Conservation (phyloP, 2,113 vertebrate species). For the Poicephalus gulielmi region DNA sequence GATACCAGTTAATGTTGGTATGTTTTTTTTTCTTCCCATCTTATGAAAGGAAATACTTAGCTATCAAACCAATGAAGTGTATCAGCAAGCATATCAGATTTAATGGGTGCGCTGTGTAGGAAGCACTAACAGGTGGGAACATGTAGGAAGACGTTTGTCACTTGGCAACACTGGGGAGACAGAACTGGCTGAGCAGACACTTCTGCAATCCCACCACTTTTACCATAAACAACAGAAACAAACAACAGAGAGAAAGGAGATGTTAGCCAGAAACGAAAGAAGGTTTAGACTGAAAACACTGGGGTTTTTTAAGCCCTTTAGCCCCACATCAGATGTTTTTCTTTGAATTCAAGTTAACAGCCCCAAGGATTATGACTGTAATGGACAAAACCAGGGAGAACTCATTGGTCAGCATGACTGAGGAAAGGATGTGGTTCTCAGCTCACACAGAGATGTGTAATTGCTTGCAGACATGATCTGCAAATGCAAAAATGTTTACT, state of each 20-base stretch:
- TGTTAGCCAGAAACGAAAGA: not conserved
- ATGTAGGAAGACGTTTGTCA: not conserved
- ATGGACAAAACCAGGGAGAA: not conserved
- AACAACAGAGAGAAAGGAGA: not conserved
- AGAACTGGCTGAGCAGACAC: not conserved
- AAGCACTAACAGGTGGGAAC: not conserved
- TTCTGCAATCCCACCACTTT: not conserved
- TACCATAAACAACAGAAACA: not conserved
- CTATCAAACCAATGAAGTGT: not conserved
- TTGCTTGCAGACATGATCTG: not conserved
- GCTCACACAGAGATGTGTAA: not conserved
- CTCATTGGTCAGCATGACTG: not conserved
- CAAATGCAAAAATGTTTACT: not conserved
- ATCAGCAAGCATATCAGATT: not conserved
- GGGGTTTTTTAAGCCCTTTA: not conserved
- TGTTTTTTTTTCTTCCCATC: accelerated
- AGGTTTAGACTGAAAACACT: not conserved
- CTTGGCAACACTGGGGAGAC: not conserved
- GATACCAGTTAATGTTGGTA: not conserved
- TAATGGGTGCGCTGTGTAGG: not conserved
- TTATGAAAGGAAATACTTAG: not conserved
- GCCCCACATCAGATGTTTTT: not conserved
- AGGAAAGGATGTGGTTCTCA: not conserved
- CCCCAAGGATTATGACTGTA: not conserved
- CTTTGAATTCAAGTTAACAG: not conserved